These are phyloP conservation scores for Hippocampus zosterae DNA, from an alignment of 2,113 vertebrate species.

Conservation along the genomic window DNA sequence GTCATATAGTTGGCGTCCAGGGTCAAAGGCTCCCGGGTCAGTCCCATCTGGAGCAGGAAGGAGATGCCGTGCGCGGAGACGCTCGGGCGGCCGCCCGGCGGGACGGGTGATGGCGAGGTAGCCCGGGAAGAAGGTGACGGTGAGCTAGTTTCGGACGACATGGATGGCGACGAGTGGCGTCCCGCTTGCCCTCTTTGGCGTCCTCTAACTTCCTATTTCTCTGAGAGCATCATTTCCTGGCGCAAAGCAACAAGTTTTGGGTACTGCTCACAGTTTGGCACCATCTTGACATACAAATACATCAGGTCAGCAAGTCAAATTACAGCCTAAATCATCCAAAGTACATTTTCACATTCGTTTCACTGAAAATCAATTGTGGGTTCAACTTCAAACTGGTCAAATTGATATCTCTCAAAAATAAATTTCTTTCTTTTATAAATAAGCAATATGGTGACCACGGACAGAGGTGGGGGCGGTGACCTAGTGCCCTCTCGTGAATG, in stretches of 20 bases:
- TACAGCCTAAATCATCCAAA: no score
- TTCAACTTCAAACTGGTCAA: no score
- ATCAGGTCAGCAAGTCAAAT: neutral
- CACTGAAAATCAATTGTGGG: no score
- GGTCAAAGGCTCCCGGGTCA: constrained; percentile 86
- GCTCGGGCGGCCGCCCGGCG: constrained; percentile 78
- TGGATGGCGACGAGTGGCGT: constrained; percentile 50
- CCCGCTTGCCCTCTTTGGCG: neutral
- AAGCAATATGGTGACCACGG: no score
- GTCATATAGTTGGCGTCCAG: constrained; percentile 86
- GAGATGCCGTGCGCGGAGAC: constrained; percentile 83
- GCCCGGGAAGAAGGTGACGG: constrained; percentile 75
- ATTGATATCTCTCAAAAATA: no score
- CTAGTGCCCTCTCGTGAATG: no score
- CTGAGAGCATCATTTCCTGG: neutral
- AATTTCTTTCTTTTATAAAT: no score
- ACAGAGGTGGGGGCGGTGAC: no score
- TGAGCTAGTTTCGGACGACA: constrained; percentile 82
- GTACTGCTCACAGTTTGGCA: neutral
- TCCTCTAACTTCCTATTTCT: neutral
- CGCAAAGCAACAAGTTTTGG: neutral
- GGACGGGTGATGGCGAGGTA: constrained; percentile 82
- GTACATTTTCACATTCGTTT: no score
- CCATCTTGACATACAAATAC: neutral
- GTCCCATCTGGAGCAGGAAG: constrained; percentile 92